phyloP scores from a whole-genome alignment of 2,888 invertebrate genomes.

The Buathra laborator region DNA sequence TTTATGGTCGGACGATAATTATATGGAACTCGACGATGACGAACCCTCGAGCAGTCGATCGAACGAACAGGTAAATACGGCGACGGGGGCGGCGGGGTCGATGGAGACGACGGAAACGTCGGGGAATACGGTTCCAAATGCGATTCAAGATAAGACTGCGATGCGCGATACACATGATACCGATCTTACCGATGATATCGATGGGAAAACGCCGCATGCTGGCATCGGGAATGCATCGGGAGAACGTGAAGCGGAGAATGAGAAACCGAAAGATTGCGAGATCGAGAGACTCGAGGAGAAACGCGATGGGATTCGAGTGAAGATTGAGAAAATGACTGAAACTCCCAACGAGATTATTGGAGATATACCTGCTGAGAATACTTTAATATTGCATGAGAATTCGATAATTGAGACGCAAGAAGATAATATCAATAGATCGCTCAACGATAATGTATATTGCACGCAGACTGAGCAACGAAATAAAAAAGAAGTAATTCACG shows the following conservation, averaged over 20 bases:
- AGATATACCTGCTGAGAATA: neutral
- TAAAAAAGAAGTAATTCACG: neutral
- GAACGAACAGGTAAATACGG: neutral
- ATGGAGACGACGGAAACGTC: neutral
- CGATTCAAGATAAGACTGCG: neutral
- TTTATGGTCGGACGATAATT: slow-evolving; percentile 35
- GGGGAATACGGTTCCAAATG: neutral
- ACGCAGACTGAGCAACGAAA: neutral
- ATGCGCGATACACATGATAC: neutral
- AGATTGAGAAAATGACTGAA: too few species aligned
- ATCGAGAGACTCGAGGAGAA: neutral
- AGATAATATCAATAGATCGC: neutral
- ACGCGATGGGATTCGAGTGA: neutral
- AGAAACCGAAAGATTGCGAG: neutral
- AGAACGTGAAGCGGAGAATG: neutral
- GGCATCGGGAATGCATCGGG: neutral
- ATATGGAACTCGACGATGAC: slow-evolving; percentile 4
- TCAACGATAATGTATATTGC: neutral
- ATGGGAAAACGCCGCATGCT: neutral
- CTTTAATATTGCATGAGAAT: neutral
- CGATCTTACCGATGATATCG: neutral
- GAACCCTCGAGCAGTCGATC: neutral
- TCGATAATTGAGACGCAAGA: neutral
- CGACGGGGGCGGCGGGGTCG: neutral
- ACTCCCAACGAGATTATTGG: neutral